Percentiles rank a stretch among this genome's conserved stretches.
phyloP scores from a whole-genome alignment of 2,113 vertebrate species.

The Rhinolophus sinicus region DNA sequence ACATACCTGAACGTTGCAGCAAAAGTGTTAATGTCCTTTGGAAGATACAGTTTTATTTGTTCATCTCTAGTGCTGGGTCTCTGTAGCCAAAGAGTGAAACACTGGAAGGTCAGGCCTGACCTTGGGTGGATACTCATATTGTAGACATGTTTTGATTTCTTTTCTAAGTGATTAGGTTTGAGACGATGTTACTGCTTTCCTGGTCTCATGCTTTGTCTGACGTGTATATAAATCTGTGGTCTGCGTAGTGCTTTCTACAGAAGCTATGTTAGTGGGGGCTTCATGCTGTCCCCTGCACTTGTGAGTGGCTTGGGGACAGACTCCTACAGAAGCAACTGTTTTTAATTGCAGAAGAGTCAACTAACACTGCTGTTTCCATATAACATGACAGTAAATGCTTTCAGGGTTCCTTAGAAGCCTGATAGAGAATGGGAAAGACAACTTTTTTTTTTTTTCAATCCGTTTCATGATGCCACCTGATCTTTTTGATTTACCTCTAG shows the following conservation, averaged over 20 bases:
- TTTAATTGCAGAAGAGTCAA: neutral
- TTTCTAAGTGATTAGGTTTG: neutral
- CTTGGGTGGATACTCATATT: neutral
- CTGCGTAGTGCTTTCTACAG: neutral
- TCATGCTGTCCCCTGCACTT: neutral
- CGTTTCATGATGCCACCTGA: neutral
- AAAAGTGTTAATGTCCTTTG: neutral
- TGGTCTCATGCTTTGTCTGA: neutral
- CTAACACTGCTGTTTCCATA: neutral
- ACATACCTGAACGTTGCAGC: too few species aligned
- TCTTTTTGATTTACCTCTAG: neutral
- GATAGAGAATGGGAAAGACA: neutral
- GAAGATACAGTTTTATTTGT: neutral
- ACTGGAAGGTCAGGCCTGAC: neutral
- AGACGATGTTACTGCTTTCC: neutral
- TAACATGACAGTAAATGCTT: neutral
- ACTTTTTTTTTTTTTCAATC: neutral
- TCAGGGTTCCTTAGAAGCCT: conserved; percentile 7
- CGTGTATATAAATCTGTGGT: neutral
- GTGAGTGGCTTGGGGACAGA: neutral
- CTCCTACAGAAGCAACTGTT: neutral
- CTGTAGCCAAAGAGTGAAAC: conserved; percentile 9
- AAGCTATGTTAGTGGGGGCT: neutral
- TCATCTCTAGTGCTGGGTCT: neutral
- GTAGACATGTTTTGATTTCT: conserved; percentile 33